Evolutionary conservation across 2,797 vertebrate genomes (phyloP), one percentile per base, ranked within the genome.

Genomic region (Anguilla pacifica): DNA sequence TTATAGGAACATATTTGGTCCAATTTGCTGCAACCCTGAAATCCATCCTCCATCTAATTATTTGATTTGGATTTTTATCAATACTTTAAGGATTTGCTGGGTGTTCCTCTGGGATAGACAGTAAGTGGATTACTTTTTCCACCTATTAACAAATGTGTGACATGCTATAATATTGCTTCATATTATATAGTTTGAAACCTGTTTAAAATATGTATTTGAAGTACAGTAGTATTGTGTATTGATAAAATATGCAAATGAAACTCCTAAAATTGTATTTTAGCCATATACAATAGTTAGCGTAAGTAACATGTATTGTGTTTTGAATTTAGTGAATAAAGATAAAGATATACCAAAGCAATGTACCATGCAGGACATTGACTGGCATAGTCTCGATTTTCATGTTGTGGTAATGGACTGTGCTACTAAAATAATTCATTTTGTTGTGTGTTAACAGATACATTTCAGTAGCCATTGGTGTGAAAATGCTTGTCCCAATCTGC

Each of bases 21-120:
- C 91, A 0, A 89, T 89, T 83, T 92, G 85, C n/a, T 94, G 92
- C 88, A 93, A 93, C 88, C 94, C 92, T 3, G 93, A 95, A 85
- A 89, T 95, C 79, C 94, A 95, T 85, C 88, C 93, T 84, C 94
- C 93, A 0, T 6, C 70, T 0, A 94, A 95, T 86, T 95, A 93
- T 83, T 28, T 93, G 67, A 84, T 90, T 31, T 95, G 94, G 95
- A 51, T 59, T 9, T 1, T 86, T 0, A 43, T 92, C 6, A 92
- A 90, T 46, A 1, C 89, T 19, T 6, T 81, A 2, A 93, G 92
- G 55, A 88, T 93, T 1, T 88, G 72, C 84, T 90, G 82, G 81
- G 85, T 92, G 86, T 0, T 43, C 70, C 86, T 93, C 5, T 94
- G 91, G 93, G 67, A 87, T 86, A 89, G 84, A 25, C 89, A 89